Base-by-base conservation (phyloP, 2,888 invertebrate species). In the Priocnemis perturbator region DNA sequence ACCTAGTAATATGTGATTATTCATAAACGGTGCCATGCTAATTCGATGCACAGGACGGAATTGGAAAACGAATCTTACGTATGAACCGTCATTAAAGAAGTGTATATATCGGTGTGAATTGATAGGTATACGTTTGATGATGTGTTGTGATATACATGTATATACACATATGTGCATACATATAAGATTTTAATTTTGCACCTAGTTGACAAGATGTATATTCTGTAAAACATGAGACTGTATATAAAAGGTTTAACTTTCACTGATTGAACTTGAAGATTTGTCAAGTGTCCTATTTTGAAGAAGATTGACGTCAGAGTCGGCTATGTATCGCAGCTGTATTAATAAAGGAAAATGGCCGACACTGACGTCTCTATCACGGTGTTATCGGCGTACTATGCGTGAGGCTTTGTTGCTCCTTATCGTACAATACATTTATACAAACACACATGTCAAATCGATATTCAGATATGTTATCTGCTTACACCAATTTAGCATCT, bases 231-330 rank as follows among this genome's bases (percentile, higher is more conserved):
- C 66, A 76, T 67, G 23, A 78, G 74, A 77, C 60, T 84, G 83
- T 85, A 85, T 71, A 85, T 80, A 81, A 72, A 71, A 77, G 72
- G 77, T 82, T 78, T 83, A 83, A 82, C 69, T 80, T 83, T 77
- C 68, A 72, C 71, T 62, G 37, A 37, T 37, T 37, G 37, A 37
- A 37, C 37, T 37, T 37, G 4, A 69, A 67, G 37, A 69, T 57
- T 65, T 71, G 66, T 66, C 50, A 68, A 48, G 57, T 60, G 64
- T 66, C 59, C 47, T 58, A 58, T 17, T 11, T 60, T 53, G 62
- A 53, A 50, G 14, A 11, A 37, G 11, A 62, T 44, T 65, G 70
- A 52, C 53, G 55, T 52, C 56, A 64, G 64, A 62, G 20, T 20
- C 44, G 23, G 45, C 55, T 47, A 62, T 61, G 61, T 60, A 64